Evolutionary conservation across 2,888 invertebrate species (phyloP).

Genomic region (Quadriops clusia): DNA sequence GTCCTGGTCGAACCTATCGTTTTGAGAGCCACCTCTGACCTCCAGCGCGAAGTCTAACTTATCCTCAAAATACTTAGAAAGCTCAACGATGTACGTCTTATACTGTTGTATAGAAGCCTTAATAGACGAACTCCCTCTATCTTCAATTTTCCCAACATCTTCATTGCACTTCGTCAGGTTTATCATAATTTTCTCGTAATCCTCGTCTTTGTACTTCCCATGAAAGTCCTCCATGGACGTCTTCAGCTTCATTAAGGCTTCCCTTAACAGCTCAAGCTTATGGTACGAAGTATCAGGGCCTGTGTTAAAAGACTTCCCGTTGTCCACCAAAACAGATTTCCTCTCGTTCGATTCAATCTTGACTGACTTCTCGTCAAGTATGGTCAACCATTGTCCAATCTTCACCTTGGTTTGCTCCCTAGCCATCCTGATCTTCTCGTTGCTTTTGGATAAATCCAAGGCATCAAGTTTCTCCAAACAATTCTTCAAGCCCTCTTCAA

Average conservation of each 20-base stretch:
- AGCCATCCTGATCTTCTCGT: slow-evolving; percentile 14
- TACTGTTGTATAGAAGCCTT: slow-evolving; percentile 11
- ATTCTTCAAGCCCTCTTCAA: slow-evolving; percentile 13
- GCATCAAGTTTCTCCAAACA: slow-evolving; percentile 11
- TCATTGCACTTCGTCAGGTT: slow-evolving; percentile 9
- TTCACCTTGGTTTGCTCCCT: slow-evolving; percentile 16
- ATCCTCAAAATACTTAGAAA: slow-evolving; percentile 14
- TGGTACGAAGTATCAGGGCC: slow-evolving; percentile 9
- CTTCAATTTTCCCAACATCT: slow-evolving; percentile 11
- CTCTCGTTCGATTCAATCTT: slow-evolving; percentile 12
- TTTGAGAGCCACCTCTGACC: no score
- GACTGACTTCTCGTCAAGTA: slow-evolving; percentile 17
- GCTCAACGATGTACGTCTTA: slow-evolving; percentile 12
- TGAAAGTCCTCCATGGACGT: slow-evolving; percentile 13
- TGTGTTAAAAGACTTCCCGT: slow-evolving; percentile 4
- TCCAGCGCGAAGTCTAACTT: no score
- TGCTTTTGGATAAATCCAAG: slow-evolving; percentile 10
- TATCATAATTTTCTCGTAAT: slow-evolving; percentile 13
- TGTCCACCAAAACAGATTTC: slow-evolving; percentile 4
- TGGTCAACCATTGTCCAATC: slow-evolving; percentile 15
- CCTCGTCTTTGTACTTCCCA: slow-evolving; percentile 11
- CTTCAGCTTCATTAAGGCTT: slow-evolving; percentile 11
- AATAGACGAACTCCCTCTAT: slow-evolving; percentile 9
- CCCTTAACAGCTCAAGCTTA: slow-evolving; percentile 13
- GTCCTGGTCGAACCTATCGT: no score